A percentile compares a stretch with the other conserved stretches of the same genome.
phyloP scores from a whole-genome alignment of 2,888 invertebrate species.

The Tromatobia lineatoria region DNA sequence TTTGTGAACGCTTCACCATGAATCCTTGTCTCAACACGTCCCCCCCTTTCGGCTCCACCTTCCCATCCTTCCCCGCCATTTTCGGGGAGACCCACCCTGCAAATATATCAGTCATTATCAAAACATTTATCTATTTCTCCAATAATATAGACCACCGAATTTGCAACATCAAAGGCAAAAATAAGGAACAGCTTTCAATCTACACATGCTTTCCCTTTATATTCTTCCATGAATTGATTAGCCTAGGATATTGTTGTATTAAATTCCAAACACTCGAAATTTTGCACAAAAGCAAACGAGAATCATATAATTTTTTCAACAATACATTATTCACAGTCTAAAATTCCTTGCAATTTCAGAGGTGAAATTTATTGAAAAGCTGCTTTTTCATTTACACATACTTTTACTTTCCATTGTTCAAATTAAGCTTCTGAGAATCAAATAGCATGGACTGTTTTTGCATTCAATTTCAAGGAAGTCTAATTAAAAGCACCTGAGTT shows the following conservation, averaged over 20 bases:
- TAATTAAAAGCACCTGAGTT: neutral
- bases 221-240: neutral
- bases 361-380: too few relatives aligned
- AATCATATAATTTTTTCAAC: too few relatives aligned
- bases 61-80: constrained; percentile 86
- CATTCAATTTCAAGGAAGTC: neutral
- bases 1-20: constrained; percentile 94
- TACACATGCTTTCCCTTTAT: neutral
- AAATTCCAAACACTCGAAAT: too few relatives aligned
- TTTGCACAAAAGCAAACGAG: too few relatives aligned
- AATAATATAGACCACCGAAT: neutral
- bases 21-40: constrained; percentile 92
- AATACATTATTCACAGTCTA: too few relatives aligned
- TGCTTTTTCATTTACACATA: too few relatives aligned
- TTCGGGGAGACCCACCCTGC: constrained; percentile 76
- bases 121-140: neutral
- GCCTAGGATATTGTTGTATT: neutral
- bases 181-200: neutral
- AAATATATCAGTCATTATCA: constrained; percentile 8
- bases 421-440: too few relatives aligned
- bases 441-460: too few relatives aligned
- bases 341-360: too few relatives aligned
- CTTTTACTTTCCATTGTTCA: too few relatives aligned
- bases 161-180: neutral
- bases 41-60: constrained; percentile 84